Evolutionary conservation across 1,140 invertebrate species (phyloP).

Genomic region (Cyrtorhinus lividipennis): DNA sequence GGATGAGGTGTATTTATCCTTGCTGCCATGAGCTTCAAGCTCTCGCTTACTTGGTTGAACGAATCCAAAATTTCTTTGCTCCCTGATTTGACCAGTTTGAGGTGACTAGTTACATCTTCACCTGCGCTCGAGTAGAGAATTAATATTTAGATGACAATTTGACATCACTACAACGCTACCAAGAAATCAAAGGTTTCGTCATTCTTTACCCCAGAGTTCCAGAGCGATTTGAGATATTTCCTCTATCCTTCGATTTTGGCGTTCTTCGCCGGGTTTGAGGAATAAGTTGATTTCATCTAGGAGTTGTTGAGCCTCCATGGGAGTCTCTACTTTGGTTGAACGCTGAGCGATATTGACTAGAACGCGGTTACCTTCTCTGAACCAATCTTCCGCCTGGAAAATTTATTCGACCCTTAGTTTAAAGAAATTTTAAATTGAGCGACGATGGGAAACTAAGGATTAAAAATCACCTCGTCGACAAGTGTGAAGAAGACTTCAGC

Average conservation of each 20-base stretch:
- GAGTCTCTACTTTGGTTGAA: slow-evolving; percentile 44
- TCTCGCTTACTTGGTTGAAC: slow-evolving; percentile 48
- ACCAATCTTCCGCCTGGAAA: slow-evolving; percentile 53
- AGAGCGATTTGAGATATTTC: slow-evolving; percentile 48
- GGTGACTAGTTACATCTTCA: slow-evolving; percentile 35
- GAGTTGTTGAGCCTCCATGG: slow-evolving; percentile 42
- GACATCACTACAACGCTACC: no score
- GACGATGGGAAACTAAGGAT: no score
- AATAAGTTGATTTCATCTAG: slow-evolving; percentile 49
- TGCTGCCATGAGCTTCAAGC: slow-evolving; percentile 34
- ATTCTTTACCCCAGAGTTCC: slow-evolving; percentile 44
- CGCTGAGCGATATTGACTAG: slow-evolving; percentile 50
- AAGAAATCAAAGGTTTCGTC: neutral
- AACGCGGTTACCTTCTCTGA: slow-evolving; percentile 54
- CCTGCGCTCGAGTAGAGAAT: slow-evolving; percentile 30
- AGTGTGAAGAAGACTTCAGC: slow-evolving; percentile 40
- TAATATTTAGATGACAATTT: no score
- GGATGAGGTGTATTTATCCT: slow-evolving; percentile 10
- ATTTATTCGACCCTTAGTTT: no score
- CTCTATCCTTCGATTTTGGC: slow-evolving; percentile 50
- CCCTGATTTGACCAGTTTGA: slow-evolving; percentile 42
- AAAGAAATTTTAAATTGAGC: slow-evolving; percentile 9
- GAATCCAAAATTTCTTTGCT: slow-evolving; percentile 57
- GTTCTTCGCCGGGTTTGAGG: slow-evolving; percentile 47
- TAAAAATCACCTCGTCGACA: slow-evolving; percentile 38